These are phyloP conservation scores for Trichonephila clavipes DNA, from an alignment of 1,140 invertebrate genomes.

Conservation along the genomic window DNA sequence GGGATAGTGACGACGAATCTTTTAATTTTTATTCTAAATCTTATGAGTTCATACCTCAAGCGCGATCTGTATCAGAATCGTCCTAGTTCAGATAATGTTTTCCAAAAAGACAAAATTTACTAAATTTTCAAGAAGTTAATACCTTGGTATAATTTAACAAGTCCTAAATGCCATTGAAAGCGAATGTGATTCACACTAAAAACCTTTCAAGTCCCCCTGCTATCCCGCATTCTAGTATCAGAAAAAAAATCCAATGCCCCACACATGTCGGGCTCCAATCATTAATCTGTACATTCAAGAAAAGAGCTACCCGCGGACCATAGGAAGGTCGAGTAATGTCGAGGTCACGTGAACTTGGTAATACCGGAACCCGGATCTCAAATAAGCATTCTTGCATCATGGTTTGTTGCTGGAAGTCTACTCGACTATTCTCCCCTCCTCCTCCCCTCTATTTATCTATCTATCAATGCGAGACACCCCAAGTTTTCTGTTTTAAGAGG, in stretches of 20 bases:
- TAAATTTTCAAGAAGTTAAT: background rate
- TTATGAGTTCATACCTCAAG: too few species aligned
- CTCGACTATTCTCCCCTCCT: background rate
- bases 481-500: constrained; percentile 72
- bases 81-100: too few species aligned
- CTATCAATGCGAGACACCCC: constrained; percentile 50
- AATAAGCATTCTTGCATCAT: constrained; percentile 72
- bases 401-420: constrained; percentile 68
- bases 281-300: constrained; percentile 71
- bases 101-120: too few species aligned
- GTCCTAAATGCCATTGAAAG: constrained; percentile 13
- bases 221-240: too few species aligned
- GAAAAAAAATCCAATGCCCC: constrained; percentile 62
- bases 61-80: too few species aligned
- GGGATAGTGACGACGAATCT: too few species aligned
- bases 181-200: constrained; percentile 40
- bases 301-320: constrained; percentile 42
- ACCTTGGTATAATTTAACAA: background rate
- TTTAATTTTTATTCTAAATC: too few species aligned
- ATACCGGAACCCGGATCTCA: constrained; percentile 72
- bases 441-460: constrained; percentile 63
- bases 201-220: background rate
- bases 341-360: constrained; percentile 67
- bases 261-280: constrained; percentile 70
- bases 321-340: constrained; percentile 62